Evolutionary conservation across 2,888 invertebrate genomes (phyloP).

Genomic region (Syrphus vitripennis): DNA sequence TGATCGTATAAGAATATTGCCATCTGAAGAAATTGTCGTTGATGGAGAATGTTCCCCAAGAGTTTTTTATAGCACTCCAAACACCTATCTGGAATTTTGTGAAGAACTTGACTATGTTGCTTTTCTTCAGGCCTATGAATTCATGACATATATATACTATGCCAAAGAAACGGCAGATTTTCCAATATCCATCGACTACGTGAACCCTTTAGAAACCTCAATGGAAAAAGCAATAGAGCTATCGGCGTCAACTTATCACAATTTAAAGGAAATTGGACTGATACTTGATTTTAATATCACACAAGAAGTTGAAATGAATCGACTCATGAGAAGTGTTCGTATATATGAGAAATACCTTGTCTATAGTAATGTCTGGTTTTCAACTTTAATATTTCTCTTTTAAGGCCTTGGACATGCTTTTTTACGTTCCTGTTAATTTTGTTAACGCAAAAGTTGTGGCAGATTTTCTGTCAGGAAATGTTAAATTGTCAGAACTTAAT

Average conservation of each 20-base stretch:
- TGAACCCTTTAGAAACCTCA: slow-evolving; percentile 16
- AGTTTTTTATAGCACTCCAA: background rate
- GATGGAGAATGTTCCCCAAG: slow-evolving; percentile 24
- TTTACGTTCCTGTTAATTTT: background rate
- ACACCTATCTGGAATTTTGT: slow-evolving; percentile 20
- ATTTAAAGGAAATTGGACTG: slow-evolving; percentile 1
- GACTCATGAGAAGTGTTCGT: slow-evolving; percentile 19
- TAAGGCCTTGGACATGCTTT: background rate
- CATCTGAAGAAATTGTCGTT: slow-evolving; percentile 69
- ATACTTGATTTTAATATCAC: background rate
- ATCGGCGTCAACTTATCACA: slow-evolving; percentile 27
- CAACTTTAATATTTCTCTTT: background rate
- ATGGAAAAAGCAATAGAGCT: slow-evolving; percentile 19
- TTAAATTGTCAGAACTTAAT: slow-evolving; percentile 84
- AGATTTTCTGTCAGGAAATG: slow-evolving; percentile 85
- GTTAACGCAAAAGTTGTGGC: slow-evolving; percentile 83
- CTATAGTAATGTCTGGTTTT: slow-evolving; percentile 19
- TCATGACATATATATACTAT: slow-evolving; percentile 28
- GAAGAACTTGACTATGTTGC: slow-evolving; percentile 18
- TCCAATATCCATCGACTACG: background rate
- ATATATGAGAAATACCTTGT: no score
- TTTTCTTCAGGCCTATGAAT: slow-evolving; percentile 36
- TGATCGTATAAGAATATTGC: background rate
- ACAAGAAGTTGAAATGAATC: background rate
- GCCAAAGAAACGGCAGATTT: slow-evolving; percentile 9